Percentiles rank a stretch among this genome's conserved stretches.
Conservation (phyloP, 2,888 invertebrate species). For the Cynaeus angustus region DNA sequence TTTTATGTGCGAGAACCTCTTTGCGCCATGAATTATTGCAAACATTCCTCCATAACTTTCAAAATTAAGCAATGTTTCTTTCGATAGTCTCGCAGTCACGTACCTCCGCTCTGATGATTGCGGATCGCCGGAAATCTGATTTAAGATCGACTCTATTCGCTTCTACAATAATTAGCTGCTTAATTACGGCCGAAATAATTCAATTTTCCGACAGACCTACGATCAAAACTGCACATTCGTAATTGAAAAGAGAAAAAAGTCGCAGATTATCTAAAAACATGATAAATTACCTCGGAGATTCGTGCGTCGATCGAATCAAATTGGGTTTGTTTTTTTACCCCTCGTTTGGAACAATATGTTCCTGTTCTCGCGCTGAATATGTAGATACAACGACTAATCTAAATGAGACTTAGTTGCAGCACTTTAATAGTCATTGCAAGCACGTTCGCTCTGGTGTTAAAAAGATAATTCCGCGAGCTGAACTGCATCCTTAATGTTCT, state of each 20-base stretch:
- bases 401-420: slow-evolving; percentile 48
- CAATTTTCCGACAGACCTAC: slow-evolving; percentile 28
- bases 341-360: slow-evolving; percentile 23
- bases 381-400: slow-evolving; percentile 39
- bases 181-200: slow-evolving; percentile 45
- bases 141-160: slow-evolving; percentile 28
- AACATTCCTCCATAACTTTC: slow-evolving; percentile 42
- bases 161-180: slow-evolving; percentile 38
- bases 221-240: slow-evolving; percentile 13
- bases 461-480: slow-evolving; percentile 58
- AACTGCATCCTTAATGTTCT: slow-evolving; percentile 56
- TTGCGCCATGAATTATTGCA: slow-evolving; percentile 44
- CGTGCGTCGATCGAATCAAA: slow-evolving; percentile 27
- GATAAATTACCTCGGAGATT: slow-evolving; percentile 16
- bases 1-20: slow-evolving; percentile 39
- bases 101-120: slow-evolving; percentile 24
- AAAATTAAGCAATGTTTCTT: slow-evolving; percentile 49
- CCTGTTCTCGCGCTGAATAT: slow-evolving; percentile 15
- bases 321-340: slow-evolving; percentile 28
- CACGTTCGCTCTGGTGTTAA: slow-evolving; percentile 60
- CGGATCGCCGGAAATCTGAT: slow-evolving; percentile 32
- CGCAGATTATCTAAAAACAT: slow-evolving; percentile 18
- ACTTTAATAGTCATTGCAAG: slow-evolving; percentile 57
- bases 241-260: slow-evolving; percentile 34
- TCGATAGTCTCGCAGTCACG: slow-evolving; percentile 44